A percentile compares a stretch with the other conserved stretches of the same genome.
phyloP scores from a whole-genome alignment of 2,888 invertebrate genomes.

The Cephus nigrinus region DNA sequence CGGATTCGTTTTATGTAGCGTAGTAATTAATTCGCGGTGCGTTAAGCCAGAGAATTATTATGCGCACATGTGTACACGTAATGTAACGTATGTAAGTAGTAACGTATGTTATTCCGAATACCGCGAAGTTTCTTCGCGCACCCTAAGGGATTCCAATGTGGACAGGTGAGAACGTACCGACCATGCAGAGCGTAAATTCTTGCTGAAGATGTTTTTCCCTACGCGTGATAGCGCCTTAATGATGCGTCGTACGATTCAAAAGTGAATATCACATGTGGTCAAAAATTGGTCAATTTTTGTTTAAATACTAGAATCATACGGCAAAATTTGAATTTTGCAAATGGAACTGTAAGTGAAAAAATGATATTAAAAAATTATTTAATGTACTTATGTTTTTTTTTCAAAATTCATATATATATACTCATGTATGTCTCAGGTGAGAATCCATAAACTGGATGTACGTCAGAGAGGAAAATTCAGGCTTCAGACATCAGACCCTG shows the following conservation, averaged over 20 bases:
- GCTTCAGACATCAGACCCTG: background rate
- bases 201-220: background rate
- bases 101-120: background rate
- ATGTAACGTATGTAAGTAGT: background rate
- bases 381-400: background rate
- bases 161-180: background rate
- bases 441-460: background rate
- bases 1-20: background rate
- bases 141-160: background rate
- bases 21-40: background rate
- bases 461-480: background rate
- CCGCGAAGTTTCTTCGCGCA: background rate
- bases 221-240: background rate
- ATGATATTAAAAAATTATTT: background rate
- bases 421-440: background rate
- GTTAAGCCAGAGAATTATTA: background rate
- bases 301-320: background rate
- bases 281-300: background rate
- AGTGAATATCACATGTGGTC: background rate
- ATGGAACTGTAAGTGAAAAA: background rate
- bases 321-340: background rate
- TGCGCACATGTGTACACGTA: background rate
- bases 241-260: background rate
- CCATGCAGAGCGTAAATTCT: background rate
- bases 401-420: background rate